Evolutionary conservation across 2,888 invertebrate species (phyloP).

Genomic region (Drosophila siamana): DNA sequence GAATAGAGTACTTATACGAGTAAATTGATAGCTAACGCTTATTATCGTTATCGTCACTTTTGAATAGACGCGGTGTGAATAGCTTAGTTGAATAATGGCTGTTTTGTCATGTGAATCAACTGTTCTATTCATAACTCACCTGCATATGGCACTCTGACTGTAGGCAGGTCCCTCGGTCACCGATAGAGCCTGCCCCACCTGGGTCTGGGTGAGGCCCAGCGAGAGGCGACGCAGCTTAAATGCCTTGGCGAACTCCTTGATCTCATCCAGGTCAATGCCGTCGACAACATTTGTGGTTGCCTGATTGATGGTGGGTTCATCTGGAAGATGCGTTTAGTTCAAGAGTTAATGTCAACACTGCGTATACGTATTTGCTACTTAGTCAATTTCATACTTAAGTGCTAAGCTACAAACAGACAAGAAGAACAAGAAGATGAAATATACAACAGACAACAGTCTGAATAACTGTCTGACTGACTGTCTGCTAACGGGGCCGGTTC

Average conservation of each 20-base stretch:
- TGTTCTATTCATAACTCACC: constrained; percentile 87
- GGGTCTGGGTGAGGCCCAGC: constrained; percentile 97
- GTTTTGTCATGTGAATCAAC: neutral
- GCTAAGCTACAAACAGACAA: constrained; percentile 31
- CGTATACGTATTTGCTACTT: constrained; percentile 7
- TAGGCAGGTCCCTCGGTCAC: constrained; percentile 99
- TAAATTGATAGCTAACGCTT: neutral
- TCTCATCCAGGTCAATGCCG: constrained; percentile 98
- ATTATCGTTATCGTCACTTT: neutral
- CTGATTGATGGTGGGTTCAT: constrained; percentile 97
- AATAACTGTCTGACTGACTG: constrained; percentile 1
- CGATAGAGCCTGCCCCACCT: constrained; percentile 98
- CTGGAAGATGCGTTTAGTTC: constrained; percentile 85
- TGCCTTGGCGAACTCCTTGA: constrained; percentile 98
- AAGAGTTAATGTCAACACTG: constrained; percentile 40
- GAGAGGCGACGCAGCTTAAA: constrained; percentile 97
- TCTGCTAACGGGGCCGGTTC: constrained; percentile 24
- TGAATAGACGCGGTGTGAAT: neutral
- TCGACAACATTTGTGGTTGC: constrained; percentile 97
- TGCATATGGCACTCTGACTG: constrained; percentile 99
- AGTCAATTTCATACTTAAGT: constrained; percentile 41
- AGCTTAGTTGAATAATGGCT: neutral
- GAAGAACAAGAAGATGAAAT: neutral
- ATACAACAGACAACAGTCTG: too few species aligned
- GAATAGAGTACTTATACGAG: neutral